phyloP scores from a whole-genome alignment of 2,797 vertebrate genomes.

The Cynodonichthys magdalenae region DNA sequence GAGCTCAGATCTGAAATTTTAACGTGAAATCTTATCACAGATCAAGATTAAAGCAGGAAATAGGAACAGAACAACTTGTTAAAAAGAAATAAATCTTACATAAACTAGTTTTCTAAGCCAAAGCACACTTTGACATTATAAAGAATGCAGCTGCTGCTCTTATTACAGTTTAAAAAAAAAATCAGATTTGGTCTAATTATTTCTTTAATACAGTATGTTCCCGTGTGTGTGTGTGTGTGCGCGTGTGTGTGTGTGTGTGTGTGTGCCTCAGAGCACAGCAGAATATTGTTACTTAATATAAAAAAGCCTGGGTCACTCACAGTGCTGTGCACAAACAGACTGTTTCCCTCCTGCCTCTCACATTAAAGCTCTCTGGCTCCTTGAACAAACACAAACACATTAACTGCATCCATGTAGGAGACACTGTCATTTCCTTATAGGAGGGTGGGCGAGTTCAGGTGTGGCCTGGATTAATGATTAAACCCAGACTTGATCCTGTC shows the following conservation, averaged over 20 bases:
- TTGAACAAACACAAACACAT: constrained; percentile 55
- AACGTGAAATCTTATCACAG: neutral
- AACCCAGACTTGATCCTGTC: constrained; percentile 57
- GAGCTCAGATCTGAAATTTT: neutral
- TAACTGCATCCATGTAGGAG: constrained; percentile 8
- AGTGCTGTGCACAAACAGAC: constrained; percentile 6
- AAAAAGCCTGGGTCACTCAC: constrained; percentile 4
- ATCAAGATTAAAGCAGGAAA: neutral
- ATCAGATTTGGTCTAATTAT: neutral
- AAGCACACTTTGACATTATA: neutral
- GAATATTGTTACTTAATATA: neutral
- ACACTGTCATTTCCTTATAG: constrained; percentile 5
- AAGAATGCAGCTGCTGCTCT: constrained; percentile 8
- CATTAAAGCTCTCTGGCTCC: constrained; percentile 37
- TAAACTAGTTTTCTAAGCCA: neutral
- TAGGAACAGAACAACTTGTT: neutral
- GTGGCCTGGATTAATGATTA: constrained; percentile 78
- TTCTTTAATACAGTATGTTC: neutral
- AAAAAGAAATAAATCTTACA: neutral
- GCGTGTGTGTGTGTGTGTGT: neutral
- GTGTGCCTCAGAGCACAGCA: neutral
- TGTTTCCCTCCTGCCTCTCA: neutral
- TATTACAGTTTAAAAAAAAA: constrained; percentile 3
- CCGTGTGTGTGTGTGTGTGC: neutral
- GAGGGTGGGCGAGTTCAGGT: constrained; percentile 22